phyloP scores from a whole-genome alignment of 2,797 vertebrate species.

The Naso thynnoides region DNA sequence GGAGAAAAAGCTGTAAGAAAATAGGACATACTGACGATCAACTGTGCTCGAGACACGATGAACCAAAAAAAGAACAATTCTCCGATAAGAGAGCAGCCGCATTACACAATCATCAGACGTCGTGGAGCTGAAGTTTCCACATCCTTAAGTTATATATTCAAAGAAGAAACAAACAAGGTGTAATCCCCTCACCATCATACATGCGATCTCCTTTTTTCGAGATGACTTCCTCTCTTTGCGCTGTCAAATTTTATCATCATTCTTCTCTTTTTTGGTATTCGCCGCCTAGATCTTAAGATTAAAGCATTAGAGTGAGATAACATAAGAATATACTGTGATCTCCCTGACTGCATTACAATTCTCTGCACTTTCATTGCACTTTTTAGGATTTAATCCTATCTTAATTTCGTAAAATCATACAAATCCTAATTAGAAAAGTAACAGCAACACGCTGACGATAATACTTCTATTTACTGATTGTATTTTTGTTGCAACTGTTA shows the following conservation, averaged over 20 bases:
- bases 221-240: slow-evolving; percentile 43
- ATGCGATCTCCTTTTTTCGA: slow-evolving; percentile 21
- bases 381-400: slow-evolving; percentile 31
- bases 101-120: slow-evolving; percentile 47
- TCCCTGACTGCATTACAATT: slow-evolving; percentile 34
- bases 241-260: slow-evolving; percentile 54
- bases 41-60: slow-evolving; percentile 25
- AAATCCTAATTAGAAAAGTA: slow-evolving; percentile 40
- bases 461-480: slow-evolving; percentile 37
- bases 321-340: slow-evolving; percentile 16
- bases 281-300: slow-evolving; percentile 46
- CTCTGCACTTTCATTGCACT: slow-evolving; percentile 4
- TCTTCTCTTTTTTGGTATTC: slow-evolving; percentile 36
- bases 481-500: slow-evolving; percentile 51
- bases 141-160: slow-evolving; percentile 42
- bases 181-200: slow-evolving; percentile 38
- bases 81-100: slow-evolving; percentile 26
- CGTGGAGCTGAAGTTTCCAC: slow-evolving; percentile 21
- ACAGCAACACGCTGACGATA: background rate
- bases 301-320: slow-evolving; percentile 41
- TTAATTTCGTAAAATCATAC: slow-evolving; percentile 26
- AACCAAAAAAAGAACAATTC: slow-evolving; percentile 35
- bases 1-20: slow-evolving; percentile 44
- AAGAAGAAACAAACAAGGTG: slow-evolving; percentile 45
- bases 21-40: slow-evolving; percentile 60